Conservation (phyloP, 2,113 vertebrate genomes). For the Heloderma charlesbogerti region DNA sequence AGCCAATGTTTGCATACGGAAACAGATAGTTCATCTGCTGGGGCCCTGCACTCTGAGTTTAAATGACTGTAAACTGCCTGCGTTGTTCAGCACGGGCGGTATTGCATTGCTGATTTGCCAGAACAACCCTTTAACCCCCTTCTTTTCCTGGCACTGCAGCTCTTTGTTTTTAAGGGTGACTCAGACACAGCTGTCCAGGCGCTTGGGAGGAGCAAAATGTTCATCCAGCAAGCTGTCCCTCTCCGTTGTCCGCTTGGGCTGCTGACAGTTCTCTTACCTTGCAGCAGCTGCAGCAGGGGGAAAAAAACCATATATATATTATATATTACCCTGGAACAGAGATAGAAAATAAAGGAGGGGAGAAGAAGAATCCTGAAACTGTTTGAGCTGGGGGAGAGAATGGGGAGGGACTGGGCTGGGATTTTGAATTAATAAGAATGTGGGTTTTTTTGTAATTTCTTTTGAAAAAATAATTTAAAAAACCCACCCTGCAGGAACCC, state of each 20-base stretch:
- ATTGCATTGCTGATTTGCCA: slow-evolving; percentile 37
- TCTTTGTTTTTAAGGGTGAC: slow-evolving; percentile 57
- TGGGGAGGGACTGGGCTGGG: too few relatives aligned
- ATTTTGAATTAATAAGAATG: too few relatives aligned
- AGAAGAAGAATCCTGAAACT: too few relatives aligned
- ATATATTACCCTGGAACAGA: too few relatives aligned
- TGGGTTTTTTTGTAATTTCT: too few relatives aligned
- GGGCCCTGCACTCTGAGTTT: background rate
- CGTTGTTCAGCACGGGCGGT: slow-evolving; percentile 50
- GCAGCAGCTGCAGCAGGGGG: background rate
- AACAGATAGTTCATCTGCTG: background rate
- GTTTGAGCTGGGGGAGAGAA: too few relatives aligned
- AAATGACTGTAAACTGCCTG: slow-evolving; percentile 8
- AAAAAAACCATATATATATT: background rate
- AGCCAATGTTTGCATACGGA: background rate
- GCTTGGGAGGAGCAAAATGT: background rate
- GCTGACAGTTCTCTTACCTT: background rate
- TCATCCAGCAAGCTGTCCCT: background rate
- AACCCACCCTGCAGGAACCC: too few relatives aligned
- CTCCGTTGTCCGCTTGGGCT: background rate
- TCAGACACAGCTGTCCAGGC: slow-evolving; percentile 63
- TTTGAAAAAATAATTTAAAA: background rate
- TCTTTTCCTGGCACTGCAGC: slow-evolving; percentile 58
- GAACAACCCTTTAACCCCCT: slow-evolving; percentile 26
- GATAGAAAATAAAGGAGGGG: too few relatives aligned